Conservation (phyloP, 37 sponge, comb jelly and placozoan species). For the Aplysina aerophoba region DNA sequence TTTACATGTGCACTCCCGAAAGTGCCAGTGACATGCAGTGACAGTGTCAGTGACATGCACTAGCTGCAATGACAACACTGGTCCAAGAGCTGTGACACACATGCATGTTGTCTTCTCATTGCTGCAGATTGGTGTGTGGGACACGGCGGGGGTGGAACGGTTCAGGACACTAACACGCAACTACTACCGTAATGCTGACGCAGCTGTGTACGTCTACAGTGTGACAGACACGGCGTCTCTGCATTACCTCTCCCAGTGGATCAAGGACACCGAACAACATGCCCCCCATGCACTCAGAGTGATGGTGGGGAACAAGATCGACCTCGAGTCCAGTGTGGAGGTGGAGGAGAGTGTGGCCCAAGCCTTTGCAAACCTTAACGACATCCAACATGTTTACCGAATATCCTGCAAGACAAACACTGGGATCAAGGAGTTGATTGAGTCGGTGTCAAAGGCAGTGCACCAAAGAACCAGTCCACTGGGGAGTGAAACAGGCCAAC, state of each 20-base stretch:
- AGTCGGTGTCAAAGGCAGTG: slow-evolving; percentile 51
- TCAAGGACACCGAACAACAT: slow-evolving; percentile 81
- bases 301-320: slow-evolving; percentile 87
- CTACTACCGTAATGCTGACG: slow-evolving; percentile 74
- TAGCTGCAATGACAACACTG: no score
- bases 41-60: no score
- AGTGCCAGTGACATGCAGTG: no score
- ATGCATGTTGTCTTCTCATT: neutral
- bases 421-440: slow-evolving; percentile 74
- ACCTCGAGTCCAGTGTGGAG: slow-evolving; percentile 62
- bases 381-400: slow-evolving; percentile 56
- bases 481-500: neutral
- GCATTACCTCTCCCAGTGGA: slow-evolving; percentile 89
- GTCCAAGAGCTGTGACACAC: neutral
- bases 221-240: slow-evolving; percentile 76
- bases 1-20: no score
- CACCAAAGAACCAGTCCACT: slow-evolving; percentile 28
- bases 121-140: slow-evolving; percentile 41
- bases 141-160: slow-evolving; percentile 81
- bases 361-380: slow-evolving; percentile 72
- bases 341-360: slow-evolving; percentile 74
- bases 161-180: slow-evolving; percentile 83
- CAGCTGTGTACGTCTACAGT: slow-evolving; percentile 70
- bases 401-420: slow-evolving; percentile 76
- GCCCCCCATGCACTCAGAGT: slow-evolving; percentile 82